These are phyloP conservation scores for Athalia rosae DNA, from an alignment of 2,888 invertebrate genomes.

Conservation along the genomic window DNA sequence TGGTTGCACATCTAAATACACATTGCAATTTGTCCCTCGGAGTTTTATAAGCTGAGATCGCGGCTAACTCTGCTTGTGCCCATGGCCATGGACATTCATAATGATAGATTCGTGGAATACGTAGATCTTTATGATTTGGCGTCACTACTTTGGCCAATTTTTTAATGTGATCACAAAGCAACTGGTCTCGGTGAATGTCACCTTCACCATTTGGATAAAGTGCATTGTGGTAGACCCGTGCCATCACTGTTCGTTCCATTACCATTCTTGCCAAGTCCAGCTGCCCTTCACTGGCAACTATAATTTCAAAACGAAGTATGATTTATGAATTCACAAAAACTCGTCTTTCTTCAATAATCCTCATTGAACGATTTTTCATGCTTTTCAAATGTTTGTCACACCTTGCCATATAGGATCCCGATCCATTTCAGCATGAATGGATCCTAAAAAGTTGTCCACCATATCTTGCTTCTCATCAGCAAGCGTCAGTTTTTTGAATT, in stretches of 20 bases:
- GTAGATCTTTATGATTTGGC: constrained; percentile 86
- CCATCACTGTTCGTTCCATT: constrained; percentile 94
- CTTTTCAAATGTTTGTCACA: constrained; percentile 62
- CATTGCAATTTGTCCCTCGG: constrained; percentile 91
- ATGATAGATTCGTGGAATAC: constrained; percentile 88
- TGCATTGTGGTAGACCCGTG: constrained; percentile 92
- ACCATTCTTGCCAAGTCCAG: constrained; percentile 86
- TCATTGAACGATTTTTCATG: not conserved
- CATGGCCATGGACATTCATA: constrained; percentile 97
- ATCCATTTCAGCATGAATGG: constrained; percentile 82
- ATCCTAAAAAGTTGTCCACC: constrained; percentile 87
- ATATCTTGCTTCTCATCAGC: constrained; percentile 95
- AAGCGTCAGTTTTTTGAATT: constrained; percentile 86
- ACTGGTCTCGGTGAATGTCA: constrained; percentile 92
- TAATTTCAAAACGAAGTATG: not conserved
- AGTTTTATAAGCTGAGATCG: constrained; percentile 93
- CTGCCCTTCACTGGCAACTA: constrained; percentile 83
- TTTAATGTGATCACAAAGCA: constrained; percentile 91
- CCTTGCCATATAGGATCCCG: constrained; percentile 85
- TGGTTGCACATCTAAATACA: constrained; percentile 90
- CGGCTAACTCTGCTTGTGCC: constrained; percentile 91
- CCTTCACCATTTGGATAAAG: constrained; percentile 98
- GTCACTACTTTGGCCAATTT: constrained; percentile 85
- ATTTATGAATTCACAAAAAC: not conserved
- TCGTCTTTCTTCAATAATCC: not conserved